Evolutionary conservation across 2,797 vertebrate genomes (phyloP).

Genomic region (Galagoides demidoff): DNA sequence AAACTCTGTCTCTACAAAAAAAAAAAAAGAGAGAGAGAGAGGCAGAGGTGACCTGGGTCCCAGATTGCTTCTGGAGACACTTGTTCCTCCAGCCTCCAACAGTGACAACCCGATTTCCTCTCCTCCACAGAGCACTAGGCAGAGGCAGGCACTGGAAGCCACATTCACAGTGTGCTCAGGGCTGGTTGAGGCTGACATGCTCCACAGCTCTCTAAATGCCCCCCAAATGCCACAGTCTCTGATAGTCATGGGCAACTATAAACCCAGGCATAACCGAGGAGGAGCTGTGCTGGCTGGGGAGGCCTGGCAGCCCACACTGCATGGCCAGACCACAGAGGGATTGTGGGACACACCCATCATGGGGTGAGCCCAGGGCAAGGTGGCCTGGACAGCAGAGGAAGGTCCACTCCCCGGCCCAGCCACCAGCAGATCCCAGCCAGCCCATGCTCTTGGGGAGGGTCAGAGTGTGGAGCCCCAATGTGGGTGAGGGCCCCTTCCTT

Average conservation of each 20-base stretch:
- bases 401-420: not conserved
- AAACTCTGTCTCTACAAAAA: too few species aligned
- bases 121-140: not conserved
- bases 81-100: not conserved
- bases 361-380: fast-evolving
- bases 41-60: not conserved
- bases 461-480: not conserved
- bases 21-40: too few species aligned
- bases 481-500: not conserved
- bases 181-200: not conserved
- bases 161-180: not conserved
- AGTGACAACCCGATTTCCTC: not conserved
- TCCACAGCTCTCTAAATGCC: not conserved
- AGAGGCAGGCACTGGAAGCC: not conserved
- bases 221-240: fast-evolving
- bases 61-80: fast-evolving
- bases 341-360: fast-evolving
- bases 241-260: not conserved
- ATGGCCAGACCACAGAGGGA: not conserved
- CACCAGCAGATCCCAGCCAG: not conserved
- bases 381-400: fast-evolving
- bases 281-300: fast-evolving
- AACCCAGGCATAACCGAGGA: constrained; percentile 55
- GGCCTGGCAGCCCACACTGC: too few species aligned
- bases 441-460: not conserved